Base-by-base conservation (phyloP, 2,113 vertebrate species). In the Erpornis zantholeuca region DNA sequence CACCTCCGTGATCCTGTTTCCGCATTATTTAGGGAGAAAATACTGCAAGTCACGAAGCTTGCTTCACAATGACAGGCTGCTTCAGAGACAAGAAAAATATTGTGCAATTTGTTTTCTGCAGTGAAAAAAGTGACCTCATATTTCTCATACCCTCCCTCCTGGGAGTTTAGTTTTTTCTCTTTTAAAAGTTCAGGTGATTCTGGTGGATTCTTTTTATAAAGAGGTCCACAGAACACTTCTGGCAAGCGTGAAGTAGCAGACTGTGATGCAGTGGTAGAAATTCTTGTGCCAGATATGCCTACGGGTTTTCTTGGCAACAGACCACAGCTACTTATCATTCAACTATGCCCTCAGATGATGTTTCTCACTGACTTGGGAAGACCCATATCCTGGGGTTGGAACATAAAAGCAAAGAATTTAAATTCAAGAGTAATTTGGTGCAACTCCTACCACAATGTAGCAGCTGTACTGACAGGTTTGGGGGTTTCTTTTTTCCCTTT, bases 1-100 rank as follows among this genome's bases (percentile, higher is more conserved):
- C 72, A 88, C 28, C 45, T 86, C 82, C 2, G 23, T 19, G 52
- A 70, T 75, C 49, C 57, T 65, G 36, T 56, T 75, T 90, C 88
- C 16, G 40, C 64, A 75, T 63, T 81, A 86, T 56, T 84, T 81
- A 66, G 75, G 40, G n/a, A 93, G 42, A 95, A 94, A 95, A 95
- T 78, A 92, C 13, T 86, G 91, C 91, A 90, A 95, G 91, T 88
- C 88, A 88, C 56, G 60, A 88, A 83, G 68, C 72, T 95, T 93
- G 64, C 88, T 85, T 87, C 79, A 87, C 56, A 73, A 95, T 11
- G n/a, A 86, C 93, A 78, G 15, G 22, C 65, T 49, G 40, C 59
- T 95, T 94, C 89, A 80, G 45, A 80, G 60, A 64, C 66, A 64
- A 68, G 65, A 83, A 81, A 50, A 95, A 88, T 18, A 81, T 95